Conservation (phyloP, 2,113 vertebrate genomes). For the Polypterus senegalus region DNA sequence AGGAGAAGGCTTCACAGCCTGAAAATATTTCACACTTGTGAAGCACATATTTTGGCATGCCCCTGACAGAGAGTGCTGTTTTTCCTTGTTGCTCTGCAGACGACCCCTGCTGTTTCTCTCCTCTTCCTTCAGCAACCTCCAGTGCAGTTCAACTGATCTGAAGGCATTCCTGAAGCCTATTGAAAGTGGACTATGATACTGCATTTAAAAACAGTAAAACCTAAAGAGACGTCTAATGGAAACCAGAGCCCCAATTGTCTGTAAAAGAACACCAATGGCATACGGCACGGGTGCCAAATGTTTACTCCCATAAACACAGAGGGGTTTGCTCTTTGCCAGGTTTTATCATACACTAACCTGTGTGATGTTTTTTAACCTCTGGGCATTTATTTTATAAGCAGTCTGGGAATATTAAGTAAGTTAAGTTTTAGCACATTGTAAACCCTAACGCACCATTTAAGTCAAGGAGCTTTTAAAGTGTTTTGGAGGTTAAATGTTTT, state of each 20-base stretch:
- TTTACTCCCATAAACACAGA: conserved; percentile 11
- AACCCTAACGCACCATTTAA: no score
- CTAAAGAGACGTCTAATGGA: conserved; percentile 34
- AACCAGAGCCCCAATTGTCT: conserved; percentile 25
- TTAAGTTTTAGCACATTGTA: no score
- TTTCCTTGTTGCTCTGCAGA: conserved; percentile 34
- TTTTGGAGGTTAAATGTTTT: no score
- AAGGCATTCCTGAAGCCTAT: conserved; percentile 31
- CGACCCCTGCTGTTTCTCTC: conserved; percentile 39
- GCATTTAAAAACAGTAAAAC: conserved; percentile 31
- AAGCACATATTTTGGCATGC: conserved; percentile 38
- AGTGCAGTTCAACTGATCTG: conserved; percentile 33
- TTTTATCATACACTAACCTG: no score
- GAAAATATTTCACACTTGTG: conserved; percentile 39
- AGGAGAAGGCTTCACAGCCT: conserved; percentile 37
- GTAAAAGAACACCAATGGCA: not conserved
- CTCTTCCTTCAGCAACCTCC: conserved; percentile 26
- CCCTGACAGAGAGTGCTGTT: conserved; percentile 32
- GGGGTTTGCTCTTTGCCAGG: not conserved
- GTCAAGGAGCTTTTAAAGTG: no score
- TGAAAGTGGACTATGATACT: conserved; percentile 28
- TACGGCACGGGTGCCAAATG: conserved; percentile 18
- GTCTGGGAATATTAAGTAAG: no score
- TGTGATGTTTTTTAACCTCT: no score
- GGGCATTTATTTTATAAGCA: no score